Evolutionary conservation across 2,797 vertebrate species (phyloP).

Genomic region (Siniperca undulata): DNA sequence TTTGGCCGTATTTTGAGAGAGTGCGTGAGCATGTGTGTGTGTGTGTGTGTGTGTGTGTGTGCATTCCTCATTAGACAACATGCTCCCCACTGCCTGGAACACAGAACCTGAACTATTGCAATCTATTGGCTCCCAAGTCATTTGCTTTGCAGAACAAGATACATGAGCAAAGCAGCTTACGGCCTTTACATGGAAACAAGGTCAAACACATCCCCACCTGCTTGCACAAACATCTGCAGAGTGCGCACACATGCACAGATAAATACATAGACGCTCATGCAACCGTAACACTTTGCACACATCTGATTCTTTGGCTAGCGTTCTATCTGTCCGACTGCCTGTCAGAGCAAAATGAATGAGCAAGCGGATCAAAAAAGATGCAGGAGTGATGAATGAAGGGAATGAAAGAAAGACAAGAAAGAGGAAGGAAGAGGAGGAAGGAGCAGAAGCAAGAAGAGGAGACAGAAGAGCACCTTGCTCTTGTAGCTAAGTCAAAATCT

Average conservation of each 20-base stretch:
- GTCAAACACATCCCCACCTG: conserved; percentile 56
- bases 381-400: conserved; percentile 49
- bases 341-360: conserved; percentile 45
- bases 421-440: not conserved
- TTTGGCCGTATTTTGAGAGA: conserved; percentile 37
- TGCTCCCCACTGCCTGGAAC: conserved; percentile 16
- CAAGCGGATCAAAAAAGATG: conserved; percentile 55
- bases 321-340: conserved; percentile 30
- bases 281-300: conserved; percentile 25
- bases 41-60: not conserved
- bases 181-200: conserved; percentile 57
- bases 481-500: conserved; percentile 52
- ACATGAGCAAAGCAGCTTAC: conserved; percentile 70
- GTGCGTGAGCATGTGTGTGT: not conserved
- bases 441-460: conserved; percentile 4
- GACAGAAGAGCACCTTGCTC: conserved; percentile 26
- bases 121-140: conserved; percentile 40
- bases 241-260: conserved; percentile 15
- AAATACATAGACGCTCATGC: conserved; percentile 19
- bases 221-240: conserved; percentile 25
- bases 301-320: conserved; percentile 27
- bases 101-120: conserved; percentile 22
- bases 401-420: conserved; percentile 22
- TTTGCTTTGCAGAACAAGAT: conserved; percentile 55
- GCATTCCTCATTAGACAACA: conserved; percentile 28